Evolutionary conservation across 1,140 invertebrate genomes (phyloP).

Genomic region (Acarapis woodi): DNA sequence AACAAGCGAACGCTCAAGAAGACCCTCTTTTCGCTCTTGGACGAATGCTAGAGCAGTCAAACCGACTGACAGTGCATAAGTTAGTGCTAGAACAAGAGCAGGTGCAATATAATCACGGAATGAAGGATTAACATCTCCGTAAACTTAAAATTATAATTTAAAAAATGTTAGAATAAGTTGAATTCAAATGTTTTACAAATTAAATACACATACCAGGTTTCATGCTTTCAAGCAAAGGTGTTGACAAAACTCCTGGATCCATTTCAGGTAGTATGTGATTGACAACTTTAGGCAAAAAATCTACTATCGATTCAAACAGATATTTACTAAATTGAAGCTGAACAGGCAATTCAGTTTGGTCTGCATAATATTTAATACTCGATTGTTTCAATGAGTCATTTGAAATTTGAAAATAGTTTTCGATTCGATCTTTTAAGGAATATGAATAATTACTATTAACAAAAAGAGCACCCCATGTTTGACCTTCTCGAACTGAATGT

Average conservation of each 20-base stretch:
- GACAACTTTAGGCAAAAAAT: neutral
- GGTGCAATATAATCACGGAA: constrained; percentile 85
- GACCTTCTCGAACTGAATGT: constrained; percentile 5
- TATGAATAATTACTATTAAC: constrained; percentile 7
- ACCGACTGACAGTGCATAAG: constrained; percentile 77
- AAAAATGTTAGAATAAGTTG: neutral
- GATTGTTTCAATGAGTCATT: neutral
- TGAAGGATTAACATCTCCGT: constrained; percentile 6
- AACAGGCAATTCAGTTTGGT: neutral
- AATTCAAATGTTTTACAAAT: neutral
- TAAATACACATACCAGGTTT: too few species aligned
- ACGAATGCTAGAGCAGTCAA: constrained; percentile 67
- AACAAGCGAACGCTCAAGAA: constrained; percentile 63
- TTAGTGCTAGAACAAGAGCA: constrained; percentile 66
- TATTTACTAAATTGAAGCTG: neutral
- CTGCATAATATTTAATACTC: constrained; percentile 1
- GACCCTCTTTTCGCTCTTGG: constrained; percentile 61
- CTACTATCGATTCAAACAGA: neutral
- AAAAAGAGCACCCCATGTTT: constrained; percentile 6
- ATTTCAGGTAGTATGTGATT: neutral
- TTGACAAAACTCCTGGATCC: neutral
- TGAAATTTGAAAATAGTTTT: neutral
- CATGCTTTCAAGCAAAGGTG: neutral
- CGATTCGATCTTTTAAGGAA: constrained; percentile 1
- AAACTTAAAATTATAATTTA: constrained; percentile 1